Percentiles rank a stretch among this genome's conserved stretches.
Evolutionary conservation across 2,888 invertebrate species (phyloP).

Genomic region (Erebia aethiops): DNA sequence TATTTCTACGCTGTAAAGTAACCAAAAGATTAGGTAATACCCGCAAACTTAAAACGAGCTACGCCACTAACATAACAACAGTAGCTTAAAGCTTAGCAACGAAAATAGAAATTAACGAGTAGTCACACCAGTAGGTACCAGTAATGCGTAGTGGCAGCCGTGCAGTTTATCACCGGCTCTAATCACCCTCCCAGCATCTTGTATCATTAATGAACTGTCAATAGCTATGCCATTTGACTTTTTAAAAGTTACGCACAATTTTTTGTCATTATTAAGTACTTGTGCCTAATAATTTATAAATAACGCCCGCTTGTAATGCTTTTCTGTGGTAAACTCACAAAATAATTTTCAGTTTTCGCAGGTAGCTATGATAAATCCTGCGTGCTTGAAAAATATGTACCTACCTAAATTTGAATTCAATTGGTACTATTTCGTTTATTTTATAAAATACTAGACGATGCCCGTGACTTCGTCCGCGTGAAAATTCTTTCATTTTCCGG

Average conservation of each 20-base stretch:
- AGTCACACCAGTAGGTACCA: constrained; percentile 53
- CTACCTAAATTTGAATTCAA: no score
- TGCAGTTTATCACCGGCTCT: constrained; percentile 76
- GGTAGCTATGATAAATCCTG: no score
- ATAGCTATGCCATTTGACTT: constrained; percentile 44
- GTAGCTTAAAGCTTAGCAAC: background rate
- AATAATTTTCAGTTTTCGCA: no score
- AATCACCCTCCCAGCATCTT: constrained; percentile 60
- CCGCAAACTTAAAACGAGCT: background rate
- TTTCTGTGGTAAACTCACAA: no score
- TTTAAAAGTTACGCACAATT: constrained; percentile 14
- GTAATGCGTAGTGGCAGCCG: constrained; percentile 72
- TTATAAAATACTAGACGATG: no score
- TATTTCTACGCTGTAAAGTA: background rate
- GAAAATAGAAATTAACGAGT: constrained; percentile 24
- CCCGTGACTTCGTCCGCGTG: no score
- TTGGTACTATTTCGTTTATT: no score
- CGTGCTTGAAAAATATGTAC: no score
- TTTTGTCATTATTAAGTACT: background rate
- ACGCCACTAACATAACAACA: background rate
- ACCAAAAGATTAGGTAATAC: background rate
- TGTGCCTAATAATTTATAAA: background rate
- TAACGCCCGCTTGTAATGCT: no score
- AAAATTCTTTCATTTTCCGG: no score
- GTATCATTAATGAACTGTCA: constrained; percentile 59